A percentile compares a stretch with the other conserved stretches of the same genome.
Conservation (phyloP, 2,113 vertebrate species). For the Pelecanoides urinatrix region DNA sequence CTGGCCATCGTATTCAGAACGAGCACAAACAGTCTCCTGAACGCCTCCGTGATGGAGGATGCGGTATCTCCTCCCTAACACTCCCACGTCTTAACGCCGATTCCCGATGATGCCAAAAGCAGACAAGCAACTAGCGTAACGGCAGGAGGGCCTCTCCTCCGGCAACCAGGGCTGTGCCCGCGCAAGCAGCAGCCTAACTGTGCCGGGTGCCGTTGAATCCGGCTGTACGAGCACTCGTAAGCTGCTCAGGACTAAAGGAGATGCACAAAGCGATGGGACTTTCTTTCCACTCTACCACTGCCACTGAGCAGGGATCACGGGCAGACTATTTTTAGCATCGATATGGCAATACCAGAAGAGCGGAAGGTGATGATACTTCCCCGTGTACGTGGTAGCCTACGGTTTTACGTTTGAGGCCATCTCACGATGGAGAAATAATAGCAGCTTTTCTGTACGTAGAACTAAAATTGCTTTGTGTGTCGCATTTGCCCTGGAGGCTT, state of each 20-base stretch:
- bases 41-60: background rate
- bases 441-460: background rate
- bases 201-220: background rate
- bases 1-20: rapidly evolving
- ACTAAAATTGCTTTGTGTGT: background rate
- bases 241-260: background rate
- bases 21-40: background rate
- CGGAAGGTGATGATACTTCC: background rate
- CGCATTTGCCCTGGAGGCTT: background rate
- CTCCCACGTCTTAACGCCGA: background rate
- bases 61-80: background rate
- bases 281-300: background rate
- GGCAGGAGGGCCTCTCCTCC: background rate
- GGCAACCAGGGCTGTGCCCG: background rate
- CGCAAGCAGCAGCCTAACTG: background rate
- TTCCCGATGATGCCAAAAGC: rapidly evolving
- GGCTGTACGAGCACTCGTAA: background rate
- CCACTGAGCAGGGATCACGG: background rate
- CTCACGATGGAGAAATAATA: background rate
- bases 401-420: background rate
- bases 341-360: background rate
- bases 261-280: background rate
- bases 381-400: background rate
- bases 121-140: background rate
- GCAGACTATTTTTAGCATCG: background rate